A percentile compares a stretch with the other conserved stretches of the same genome.
phyloP scores from a whole-genome alignment of 2,888 invertebrate species.

The Torymus texanus region DNA sequence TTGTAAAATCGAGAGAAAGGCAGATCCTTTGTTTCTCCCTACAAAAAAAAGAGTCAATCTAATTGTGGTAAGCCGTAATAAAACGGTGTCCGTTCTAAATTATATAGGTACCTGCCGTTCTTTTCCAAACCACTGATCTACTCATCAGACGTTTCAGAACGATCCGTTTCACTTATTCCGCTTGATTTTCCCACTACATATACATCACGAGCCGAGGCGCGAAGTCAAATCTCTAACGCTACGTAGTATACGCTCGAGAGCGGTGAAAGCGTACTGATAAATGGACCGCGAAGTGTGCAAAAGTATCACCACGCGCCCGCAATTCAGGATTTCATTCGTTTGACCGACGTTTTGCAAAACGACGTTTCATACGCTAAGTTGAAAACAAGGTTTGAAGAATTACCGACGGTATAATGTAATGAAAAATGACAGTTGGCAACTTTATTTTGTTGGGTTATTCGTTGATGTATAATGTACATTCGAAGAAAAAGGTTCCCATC shows the following conservation, averaged over 20 bases:
- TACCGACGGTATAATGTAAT: background rate
- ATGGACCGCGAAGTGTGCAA: constrained; percentile 35
- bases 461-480: no score
- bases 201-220: background rate
- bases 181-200: constrained; percentile 18
- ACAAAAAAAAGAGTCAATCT: background rate
- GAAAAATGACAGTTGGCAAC: constrained; percentile 8
- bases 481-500: no score
- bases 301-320: constrained; percentile 12
- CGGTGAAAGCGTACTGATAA: constrained; percentile 45
- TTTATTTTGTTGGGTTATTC: background rate
- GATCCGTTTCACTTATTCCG: constrained; percentile 25
- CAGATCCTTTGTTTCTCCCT: no score
- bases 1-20: no score
- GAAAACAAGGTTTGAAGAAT: background rate
- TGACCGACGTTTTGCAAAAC: background rate
- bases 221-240: constrained; percentile 24
- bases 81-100: background rate
- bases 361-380: background rate
- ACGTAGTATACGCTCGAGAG: background rate
- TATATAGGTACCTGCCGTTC: no score
- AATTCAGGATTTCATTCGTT: constrained; percentile 20
- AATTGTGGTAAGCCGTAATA: background rate
- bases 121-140: background rate
- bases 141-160: background rate